Percentiles rank a stretch among this genome's conserved stretches.
Evolutionary conservation across 2,113 vertebrate genomes (phyloP).

Genomic region (Cyrtonyx montezumae): DNA sequence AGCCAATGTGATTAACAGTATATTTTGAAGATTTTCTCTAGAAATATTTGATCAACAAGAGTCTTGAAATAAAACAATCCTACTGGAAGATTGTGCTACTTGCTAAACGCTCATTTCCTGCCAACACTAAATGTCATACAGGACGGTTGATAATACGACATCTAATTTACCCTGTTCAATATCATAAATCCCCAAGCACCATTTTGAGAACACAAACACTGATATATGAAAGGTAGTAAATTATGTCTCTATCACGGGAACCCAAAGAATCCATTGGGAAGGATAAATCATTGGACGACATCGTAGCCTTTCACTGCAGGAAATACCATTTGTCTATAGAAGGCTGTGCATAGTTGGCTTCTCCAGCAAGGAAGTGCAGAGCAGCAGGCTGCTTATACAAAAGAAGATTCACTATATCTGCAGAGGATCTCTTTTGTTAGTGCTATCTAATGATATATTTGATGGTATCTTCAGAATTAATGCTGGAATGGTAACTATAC

Average conservation of each 20-base stretch:
- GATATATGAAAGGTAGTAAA: conserved; percentile 20
- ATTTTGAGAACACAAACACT: background rate
- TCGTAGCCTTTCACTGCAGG: background rate
- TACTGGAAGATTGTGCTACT: background rate
- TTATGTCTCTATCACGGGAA: background rate
- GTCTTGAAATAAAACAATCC: background rate
- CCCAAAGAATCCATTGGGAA: background rate
- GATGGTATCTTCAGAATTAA: background rate
- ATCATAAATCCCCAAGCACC: background rate
- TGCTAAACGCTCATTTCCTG: background rate
- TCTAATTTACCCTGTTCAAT: background rate
- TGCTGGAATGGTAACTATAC: background rate
- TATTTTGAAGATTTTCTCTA: background rate
- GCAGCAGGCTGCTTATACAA: background rate
- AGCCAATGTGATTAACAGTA: background rate
- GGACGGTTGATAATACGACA: background rate
- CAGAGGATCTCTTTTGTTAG: background rate
- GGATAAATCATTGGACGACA: conserved; percentile 5
- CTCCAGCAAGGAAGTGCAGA: background rate
- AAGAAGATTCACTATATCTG: background rate
- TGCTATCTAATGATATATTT: background rate
- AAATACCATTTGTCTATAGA: background rate
- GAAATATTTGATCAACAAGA: background rate
- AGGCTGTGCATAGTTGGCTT: background rate
- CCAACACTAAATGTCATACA: background rate